phyloP scores from a whole-genome alignment of 2,888 invertebrate genomes.

The Agrilus cyanescens region DNA sequence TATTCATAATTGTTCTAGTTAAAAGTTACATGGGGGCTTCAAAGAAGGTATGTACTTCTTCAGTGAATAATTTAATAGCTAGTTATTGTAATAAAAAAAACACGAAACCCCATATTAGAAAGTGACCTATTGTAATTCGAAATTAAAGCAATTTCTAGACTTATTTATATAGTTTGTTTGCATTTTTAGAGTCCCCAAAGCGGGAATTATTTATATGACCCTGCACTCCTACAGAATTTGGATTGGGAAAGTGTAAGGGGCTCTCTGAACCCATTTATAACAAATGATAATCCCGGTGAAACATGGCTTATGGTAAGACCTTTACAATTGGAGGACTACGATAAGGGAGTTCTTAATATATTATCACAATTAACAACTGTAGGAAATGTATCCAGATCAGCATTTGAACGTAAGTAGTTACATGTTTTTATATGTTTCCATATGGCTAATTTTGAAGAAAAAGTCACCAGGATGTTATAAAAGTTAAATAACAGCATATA shows the following conservation, averaged over 20 bases:
- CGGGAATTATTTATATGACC: constrained; percentile 46
- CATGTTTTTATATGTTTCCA: background rate
- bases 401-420: constrained; percentile 67
- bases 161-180: constrained; percentile 3
- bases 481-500: too few species aligned
- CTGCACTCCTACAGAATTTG: constrained; percentile 50
- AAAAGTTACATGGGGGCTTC: background rate
- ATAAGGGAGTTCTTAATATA: constrained; percentile 71
- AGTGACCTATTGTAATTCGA: too few species aligned
- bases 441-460: too few species aligned
- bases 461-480: too few species aligned
- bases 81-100: too few species aligned
- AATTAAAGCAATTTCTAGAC: too few species aligned
- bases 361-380: constrained; percentile 75
- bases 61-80: too few species aligned
- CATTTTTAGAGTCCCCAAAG: constrained; percentile 1
- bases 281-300: constrained; percentile 59
- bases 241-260: constrained; percentile 53
- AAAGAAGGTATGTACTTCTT: background rate
- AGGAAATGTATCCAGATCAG: constrained; percentile 63
- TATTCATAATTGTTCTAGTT: too few species aligned
- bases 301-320: constrained; percentile 68
- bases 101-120: too few species aligned
- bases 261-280: constrained; percentile 56
- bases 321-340: constrained; percentile 65